Conservation (phyloP, 2,797 vertebrate species). For the Hypotaenidia okinawae region DNA sequence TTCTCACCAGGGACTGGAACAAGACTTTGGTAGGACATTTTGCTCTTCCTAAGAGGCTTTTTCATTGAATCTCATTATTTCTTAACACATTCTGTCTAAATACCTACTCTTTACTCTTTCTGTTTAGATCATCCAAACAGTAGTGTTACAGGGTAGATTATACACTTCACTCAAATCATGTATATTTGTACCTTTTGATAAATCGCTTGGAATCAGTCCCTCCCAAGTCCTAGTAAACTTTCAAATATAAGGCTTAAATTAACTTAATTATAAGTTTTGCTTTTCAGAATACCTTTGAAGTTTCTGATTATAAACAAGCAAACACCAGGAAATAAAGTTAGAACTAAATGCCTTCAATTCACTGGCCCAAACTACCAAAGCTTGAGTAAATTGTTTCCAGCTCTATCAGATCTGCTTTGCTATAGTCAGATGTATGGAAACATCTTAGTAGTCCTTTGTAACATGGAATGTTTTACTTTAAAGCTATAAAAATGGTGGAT, state of each 20-base stretch:
- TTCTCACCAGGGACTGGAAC: background rate
- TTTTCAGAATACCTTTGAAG: conserved; percentile 50
- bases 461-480: background rate
- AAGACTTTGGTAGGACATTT: background rate
- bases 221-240: background rate
- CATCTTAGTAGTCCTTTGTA: background rate
- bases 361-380: background rate
- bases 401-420: background rate
- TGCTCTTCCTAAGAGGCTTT: background rate
- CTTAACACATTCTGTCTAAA: background rate
- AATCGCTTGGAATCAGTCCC: background rate
- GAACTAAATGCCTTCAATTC: background rate
- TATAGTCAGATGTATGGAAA: background rate
- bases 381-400: background rate
- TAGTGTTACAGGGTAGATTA: background rate
- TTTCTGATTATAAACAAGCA: conserved; percentile 24
- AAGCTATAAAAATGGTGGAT: background rate
- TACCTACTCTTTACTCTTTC: background rate
- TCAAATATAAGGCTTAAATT: conserved; percentile 18
- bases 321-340: background rate
- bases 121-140: background rate
- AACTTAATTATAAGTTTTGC: conserved; percentile 39
- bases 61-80: background rate
- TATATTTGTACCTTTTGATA: background rate
- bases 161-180: background rate